Conservation (phyloP, 2,113 vertebrate species). For the Periophthalmus modestus region DNA sequence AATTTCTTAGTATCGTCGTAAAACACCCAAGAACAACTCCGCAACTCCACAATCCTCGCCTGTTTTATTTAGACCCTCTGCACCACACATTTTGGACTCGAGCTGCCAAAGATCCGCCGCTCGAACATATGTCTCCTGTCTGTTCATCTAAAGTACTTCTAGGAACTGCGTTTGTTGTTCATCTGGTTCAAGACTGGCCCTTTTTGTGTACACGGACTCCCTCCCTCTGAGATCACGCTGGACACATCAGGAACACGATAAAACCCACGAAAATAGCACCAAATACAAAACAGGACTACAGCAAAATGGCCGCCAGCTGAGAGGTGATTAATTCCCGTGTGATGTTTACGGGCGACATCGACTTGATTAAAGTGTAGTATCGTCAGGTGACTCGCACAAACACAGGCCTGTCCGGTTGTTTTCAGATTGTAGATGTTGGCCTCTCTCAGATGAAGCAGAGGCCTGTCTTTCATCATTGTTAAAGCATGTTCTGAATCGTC, state of each 20-base stretch:
- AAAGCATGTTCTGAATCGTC: no score
- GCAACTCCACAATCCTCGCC: no score
- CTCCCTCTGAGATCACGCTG: neutral
- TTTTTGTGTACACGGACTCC: slow-evolving; percentile 18
- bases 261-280: neutral
- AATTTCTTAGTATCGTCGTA: no score
- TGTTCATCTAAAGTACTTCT: neutral
- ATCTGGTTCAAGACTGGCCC: slow-evolving; percentile 13
- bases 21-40: no score
- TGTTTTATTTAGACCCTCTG: no score
- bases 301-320: neutral
- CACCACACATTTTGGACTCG: neutral
- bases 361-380: neutral
- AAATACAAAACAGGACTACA: neutral
- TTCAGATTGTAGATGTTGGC: no score
- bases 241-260: neutral
- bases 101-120: neutral
- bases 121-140: neutral
- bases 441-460: no score
- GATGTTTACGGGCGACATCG: neutral
- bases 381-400: no score
- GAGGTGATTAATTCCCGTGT: neutral
- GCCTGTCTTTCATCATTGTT: no score
- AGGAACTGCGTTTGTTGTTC: slow-evolving; percentile 26
- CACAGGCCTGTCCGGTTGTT: neutral